phyloP scores from a whole-genome alignment of 2,888 invertebrate species.

The Perizoma affinitatum region DNA sequence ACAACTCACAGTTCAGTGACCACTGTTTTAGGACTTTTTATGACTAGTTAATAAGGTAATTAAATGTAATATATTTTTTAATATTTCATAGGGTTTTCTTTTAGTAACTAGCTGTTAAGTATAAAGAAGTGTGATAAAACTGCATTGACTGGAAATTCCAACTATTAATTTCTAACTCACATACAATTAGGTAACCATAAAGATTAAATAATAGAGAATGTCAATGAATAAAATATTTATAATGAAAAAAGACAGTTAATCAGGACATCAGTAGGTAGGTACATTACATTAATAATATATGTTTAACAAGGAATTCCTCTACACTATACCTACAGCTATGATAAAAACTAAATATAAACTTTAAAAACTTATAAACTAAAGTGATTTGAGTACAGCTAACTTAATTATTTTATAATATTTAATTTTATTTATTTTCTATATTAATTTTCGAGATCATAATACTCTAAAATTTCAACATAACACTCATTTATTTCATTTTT shows the following conservation, averaged over 20 bases:
- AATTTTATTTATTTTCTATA: no score
- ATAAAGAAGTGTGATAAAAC: no score
- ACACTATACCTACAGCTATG: conserved; percentile 21
- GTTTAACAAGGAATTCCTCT: conserved; percentile 28
- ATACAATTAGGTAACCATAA: no score
- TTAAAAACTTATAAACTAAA: conserved; percentile 25
- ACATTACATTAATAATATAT: conserved; percentile 25
- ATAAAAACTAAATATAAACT: conserved; percentile 32
- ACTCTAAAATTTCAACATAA: conserved; percentile 36
- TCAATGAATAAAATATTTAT: conserved; percentile 35
- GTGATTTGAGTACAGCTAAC: conserved; percentile 23
- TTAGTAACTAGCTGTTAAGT: not conserved
- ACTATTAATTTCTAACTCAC: no score
- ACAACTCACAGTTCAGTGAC: no score
- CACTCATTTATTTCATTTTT: conserved; percentile 46
- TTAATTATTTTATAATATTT: conserved; percentile 41
- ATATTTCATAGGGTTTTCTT: not conserved
- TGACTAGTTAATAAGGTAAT: conserved; percentile 2
- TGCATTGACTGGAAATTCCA: no score
- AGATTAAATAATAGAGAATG: not conserved
- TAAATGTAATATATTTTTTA: conserved; percentile 1
- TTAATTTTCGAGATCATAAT: conserved; percentile 52
- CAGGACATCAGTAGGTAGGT: conserved; percentile 24
- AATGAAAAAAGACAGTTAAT: conserved; percentile 26
- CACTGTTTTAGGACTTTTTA: no score